phyloP scores from a whole-genome alignment of 35 echinoderm and acorn worm species.

The Eucidaris tribuloides region DNA sequence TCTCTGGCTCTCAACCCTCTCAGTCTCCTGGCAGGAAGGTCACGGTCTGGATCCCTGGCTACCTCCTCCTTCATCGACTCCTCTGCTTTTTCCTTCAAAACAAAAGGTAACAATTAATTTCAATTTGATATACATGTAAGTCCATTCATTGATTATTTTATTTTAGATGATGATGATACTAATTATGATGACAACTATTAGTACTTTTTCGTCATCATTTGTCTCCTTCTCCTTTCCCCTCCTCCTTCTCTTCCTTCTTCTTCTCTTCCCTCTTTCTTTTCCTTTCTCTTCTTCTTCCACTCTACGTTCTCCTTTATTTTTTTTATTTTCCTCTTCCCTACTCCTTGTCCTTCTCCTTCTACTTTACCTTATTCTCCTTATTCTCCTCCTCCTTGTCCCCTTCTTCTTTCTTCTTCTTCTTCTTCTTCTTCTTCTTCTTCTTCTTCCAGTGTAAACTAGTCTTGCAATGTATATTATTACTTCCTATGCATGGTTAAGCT shows the following conservation, averaged over 20 bases:
- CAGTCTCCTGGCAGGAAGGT: constrained; percentile 67
- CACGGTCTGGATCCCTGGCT: constrained; percentile 72
- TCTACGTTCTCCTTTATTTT: no score
- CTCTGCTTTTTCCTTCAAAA: constrained; percentile 86
- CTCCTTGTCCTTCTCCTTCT: no score
- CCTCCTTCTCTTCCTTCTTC: no score
- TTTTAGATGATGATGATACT: no score
- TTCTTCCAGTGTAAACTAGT: background rate
- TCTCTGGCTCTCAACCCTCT: constrained; percentile 73
- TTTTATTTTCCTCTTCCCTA: no score
- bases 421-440: no score
- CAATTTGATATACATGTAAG: no score
- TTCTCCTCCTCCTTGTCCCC: no score
- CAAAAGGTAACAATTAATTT: background rate
- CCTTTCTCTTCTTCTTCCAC: no score
- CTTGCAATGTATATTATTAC: no score
- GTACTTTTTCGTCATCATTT: background rate
- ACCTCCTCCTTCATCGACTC: constrained; percentile 88
- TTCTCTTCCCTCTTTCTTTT: no score
- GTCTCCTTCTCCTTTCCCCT: background rate
- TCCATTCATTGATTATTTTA: background rate
- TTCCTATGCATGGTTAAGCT: background rate
- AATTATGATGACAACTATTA: no score
- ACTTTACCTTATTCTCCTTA: background rate
- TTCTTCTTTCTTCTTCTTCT: background rate